Evolutionary conservation across 1,140 invertebrate genomes (phyloP).

Genomic region (Gonatopus flavifemur): DNA sequence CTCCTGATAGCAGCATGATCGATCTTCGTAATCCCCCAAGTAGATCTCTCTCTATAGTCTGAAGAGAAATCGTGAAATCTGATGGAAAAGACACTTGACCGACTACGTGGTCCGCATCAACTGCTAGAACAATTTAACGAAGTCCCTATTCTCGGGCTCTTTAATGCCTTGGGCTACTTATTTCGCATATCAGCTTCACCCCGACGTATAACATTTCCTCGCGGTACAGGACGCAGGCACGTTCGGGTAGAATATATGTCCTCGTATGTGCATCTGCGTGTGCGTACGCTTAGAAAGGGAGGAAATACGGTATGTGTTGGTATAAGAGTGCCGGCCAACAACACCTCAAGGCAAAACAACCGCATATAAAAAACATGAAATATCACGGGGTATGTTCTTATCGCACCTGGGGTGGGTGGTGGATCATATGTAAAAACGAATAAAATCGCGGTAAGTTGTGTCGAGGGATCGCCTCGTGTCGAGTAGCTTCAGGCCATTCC

Average conservation of each 20-base stretch:
- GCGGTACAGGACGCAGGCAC: too few relatives aligned
- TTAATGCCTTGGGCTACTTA: constrained; percentile 38
- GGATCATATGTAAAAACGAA: constrained; percentile 52
- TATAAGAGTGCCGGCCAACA: constrained; percentile 34
- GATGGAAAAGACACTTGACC: too few relatives aligned
- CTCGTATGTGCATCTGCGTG: constrained; percentile 21
- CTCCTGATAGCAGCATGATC: too few relatives aligned
- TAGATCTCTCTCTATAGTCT: too few relatives aligned
- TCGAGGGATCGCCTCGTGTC: constrained; percentile 36
- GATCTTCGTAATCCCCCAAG: too few relatives aligned
- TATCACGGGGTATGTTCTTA: constrained; percentile 47
- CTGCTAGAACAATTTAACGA: constrained; percentile 31
- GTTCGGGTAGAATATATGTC: too few relatives aligned
- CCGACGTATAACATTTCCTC: constrained; percentile 30
- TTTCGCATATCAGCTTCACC: constrained; percentile 40
- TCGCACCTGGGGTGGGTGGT: constrained; percentile 29
- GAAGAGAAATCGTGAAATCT: too few relatives aligned
- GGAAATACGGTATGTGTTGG: too few relatives aligned
- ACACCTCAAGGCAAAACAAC: constrained; percentile 46
- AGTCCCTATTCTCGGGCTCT: constrained; percentile 7
- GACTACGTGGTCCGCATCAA: constrained; percentile 9
- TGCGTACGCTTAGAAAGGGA: too few relatives aligned
- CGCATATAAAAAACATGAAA: constrained; percentile 50
- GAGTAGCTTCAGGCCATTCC: constrained; percentile 34
- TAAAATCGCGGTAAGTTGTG: constrained; percentile 50